Evolutionary conservation across 2,797 vertebrate genomes (phyloP).

Genomic region (Heterohyrax brucei): DNA sequence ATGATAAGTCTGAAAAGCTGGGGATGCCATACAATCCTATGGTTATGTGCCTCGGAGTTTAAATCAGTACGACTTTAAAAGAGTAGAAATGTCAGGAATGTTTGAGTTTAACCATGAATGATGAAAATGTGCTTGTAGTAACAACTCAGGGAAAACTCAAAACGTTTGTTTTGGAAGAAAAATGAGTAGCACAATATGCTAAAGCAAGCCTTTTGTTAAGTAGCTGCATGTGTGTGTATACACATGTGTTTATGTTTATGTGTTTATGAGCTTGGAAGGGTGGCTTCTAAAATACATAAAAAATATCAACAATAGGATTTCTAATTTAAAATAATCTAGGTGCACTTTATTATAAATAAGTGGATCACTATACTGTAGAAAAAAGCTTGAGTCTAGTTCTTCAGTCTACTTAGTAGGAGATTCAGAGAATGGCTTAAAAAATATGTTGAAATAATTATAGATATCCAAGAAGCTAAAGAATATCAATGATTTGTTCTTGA

Average conservation of each 20-base stretch:
- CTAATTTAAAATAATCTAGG: slow-evolving; percentile 14
- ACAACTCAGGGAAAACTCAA: slow-evolving; percentile 42
- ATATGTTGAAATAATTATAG: slow-evolving; percentile 38
- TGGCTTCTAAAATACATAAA: not conserved
- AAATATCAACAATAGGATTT: not conserved
- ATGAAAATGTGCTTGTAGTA: slow-evolving; percentile 51
- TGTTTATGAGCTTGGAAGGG: not conserved
- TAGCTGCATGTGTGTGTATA: not conserved
- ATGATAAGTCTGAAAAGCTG: slow-evolving; percentile 68
- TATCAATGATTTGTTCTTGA: too few relatives aligned
- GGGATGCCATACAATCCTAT: slow-evolving; percentile 67
- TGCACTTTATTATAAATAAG: not conserved
- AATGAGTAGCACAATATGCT: slow-evolving; percentile 20
- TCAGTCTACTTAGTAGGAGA: not conserved
- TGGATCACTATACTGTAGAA: not conserved
- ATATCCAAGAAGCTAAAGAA: not conserved
- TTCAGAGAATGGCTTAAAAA: too few relatives aligned
- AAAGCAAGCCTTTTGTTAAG: slow-evolving; percentile 20
- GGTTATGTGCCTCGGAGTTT: slow-evolving; percentile 70
- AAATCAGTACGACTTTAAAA: slow-evolving; percentile 74
- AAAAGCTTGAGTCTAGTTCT: not conserved
- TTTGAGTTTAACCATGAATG: slow-evolving; percentile 79
- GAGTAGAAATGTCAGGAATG: slow-evolving; percentile 74
- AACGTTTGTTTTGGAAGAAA: slow-evolving; percentile 24
- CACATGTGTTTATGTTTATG: not conserved